Evolutionary conservation across 2,113 vertebrate genomes (phyloP).

Genomic region (Leiothrix lutea): DNA sequence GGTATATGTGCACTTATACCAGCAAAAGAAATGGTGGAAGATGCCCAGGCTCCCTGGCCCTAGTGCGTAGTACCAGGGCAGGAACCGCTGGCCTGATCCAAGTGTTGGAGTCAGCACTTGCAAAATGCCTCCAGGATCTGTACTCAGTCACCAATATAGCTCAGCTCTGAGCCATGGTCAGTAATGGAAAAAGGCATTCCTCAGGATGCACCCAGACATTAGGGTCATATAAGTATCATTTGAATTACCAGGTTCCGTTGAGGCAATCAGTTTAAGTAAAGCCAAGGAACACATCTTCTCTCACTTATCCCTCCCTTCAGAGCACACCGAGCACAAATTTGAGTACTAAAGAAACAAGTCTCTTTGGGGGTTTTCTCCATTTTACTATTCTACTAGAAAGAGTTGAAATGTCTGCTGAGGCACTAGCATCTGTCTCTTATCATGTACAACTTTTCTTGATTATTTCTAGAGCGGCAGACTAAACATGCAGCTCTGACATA

Average conservation of each 20-base stretch:
- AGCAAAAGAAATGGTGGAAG: not conserved
- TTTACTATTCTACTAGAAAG: constrained; percentile 51
- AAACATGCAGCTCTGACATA: constrained; percentile 77
- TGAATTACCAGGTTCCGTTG: not conserved
- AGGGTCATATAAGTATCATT: not conserved
- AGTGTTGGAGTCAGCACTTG: accelerated
- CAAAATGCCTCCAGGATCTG: not conserved
- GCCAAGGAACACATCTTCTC: not conserved
- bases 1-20: accelerated
- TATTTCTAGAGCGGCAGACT: constrained; percentile 77
- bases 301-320: not conserved
- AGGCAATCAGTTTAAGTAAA: not conserved
- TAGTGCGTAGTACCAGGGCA: not conserved
- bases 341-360: not conserved
- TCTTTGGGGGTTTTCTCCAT: not conserved
- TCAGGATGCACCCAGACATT: not conserved
- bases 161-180: accelerated
- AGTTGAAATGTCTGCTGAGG: constrained; percentile 56
- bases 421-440: constrained; percentile 79
- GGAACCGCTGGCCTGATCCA: not conserved
- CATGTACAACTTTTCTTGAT: constrained; percentile 78
- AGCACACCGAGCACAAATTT: not conserved
- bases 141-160: not conserved
- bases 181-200: not conserved
- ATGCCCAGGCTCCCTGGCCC: not conserved